Percentiles rank a stretch among this genome's conserved stretches.
Evolutionary conservation across 2,797 vertebrate genomes (phyloP).

Genomic region (Parauchenoglanis ngamensis): DNA sequence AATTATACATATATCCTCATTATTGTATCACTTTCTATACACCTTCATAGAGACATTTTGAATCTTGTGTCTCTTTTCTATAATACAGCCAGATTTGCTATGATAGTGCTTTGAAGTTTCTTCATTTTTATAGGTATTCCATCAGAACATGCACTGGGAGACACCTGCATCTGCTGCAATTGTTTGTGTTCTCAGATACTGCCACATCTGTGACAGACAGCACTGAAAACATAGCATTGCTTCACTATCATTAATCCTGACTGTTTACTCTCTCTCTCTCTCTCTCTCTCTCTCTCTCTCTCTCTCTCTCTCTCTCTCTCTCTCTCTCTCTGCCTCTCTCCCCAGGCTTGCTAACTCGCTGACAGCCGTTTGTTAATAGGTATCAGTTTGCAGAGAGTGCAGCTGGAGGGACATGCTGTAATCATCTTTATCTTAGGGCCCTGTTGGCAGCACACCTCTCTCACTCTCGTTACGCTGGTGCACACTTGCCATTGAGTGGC

Average conservation of each 20-base stretch:
- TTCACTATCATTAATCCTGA: conserved; percentile 73
- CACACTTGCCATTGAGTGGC: conserved; percentile 78
- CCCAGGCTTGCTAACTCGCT: conserved; percentile 73
- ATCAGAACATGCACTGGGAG: conserved; percentile 54
- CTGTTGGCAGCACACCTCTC: conserved; percentile 66
- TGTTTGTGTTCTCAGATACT: conserved; percentile 51
- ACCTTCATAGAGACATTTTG: not conserved
- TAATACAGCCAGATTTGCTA: not conserved
- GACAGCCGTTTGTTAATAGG: conserved; percentile 78
- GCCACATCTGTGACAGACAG: conserved; percentile 59
- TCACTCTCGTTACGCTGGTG: conserved; percentile 73
- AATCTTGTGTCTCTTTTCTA: not conserved
- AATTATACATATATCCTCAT: not conserved
- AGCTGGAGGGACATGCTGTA: conserved; percentile 78
- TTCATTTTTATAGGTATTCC: conserved; percentile 1
- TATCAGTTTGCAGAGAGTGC: conserved; percentile 74
- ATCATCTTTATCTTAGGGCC: conserved; percentile 77
- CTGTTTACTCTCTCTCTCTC: conserved; percentile 66
- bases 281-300: conserved; percentile 59
- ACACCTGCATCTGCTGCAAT: conserved; percentile 50
- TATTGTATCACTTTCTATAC: not conserved
- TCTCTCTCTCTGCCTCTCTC: conserved; percentile 66
- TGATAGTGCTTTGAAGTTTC: not conserved
- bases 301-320: conserved; percentile 58
- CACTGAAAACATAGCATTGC: conserved; percentile 48